phyloP scores from a whole-genome alignment of 2,888 invertebrate species.

The Penaeus monodon region DNA sequence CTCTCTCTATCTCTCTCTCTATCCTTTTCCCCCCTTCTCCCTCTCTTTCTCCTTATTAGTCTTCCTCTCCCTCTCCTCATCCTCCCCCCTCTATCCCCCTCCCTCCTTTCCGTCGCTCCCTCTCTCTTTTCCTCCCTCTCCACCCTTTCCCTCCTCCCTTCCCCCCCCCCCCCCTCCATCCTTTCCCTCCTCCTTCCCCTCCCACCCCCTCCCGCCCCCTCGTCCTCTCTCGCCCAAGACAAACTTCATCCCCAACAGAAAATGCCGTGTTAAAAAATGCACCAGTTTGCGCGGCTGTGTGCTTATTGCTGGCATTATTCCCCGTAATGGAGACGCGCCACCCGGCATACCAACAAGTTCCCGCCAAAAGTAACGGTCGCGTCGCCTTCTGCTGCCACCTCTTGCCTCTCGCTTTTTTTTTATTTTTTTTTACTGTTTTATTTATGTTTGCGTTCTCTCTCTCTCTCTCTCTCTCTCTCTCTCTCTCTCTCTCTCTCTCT shows the following conservation, averaged over 20 bases:
- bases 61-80: not conserved
- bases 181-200: not conserved
- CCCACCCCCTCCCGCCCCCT: slow-evolving; percentile 12
- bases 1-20: not conserved
- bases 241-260: slow-evolving; percentile 36
- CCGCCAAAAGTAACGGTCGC: not conserved
- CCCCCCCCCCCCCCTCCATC: not conserved
- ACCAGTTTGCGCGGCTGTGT: slow-evolving; percentile 11
- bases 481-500: not conserved
- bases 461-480: not conserved
- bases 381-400: not conserved
- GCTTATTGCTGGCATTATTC: slow-evolving; percentile 39
- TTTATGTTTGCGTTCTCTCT: not conserved
- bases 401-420: not conserved
- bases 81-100: not conserved
- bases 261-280: slow-evolving; percentile 46
- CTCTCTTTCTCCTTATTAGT: not conserved
- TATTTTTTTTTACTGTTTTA: not conserved
- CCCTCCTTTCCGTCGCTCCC: not conserved
- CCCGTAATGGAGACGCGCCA: slow-evolving; percentile 31
- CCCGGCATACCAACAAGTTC: slow-evolving; percentile 7
- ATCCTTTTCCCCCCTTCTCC: not conserved
- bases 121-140: not conserved
- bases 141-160: not conserved
- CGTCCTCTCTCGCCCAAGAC: slow-evolving; percentile 18